Evolutionary conservation across 2,113 vertebrate genomes (phyloP).

Genomic region (Lycaon pictus): DNA sequence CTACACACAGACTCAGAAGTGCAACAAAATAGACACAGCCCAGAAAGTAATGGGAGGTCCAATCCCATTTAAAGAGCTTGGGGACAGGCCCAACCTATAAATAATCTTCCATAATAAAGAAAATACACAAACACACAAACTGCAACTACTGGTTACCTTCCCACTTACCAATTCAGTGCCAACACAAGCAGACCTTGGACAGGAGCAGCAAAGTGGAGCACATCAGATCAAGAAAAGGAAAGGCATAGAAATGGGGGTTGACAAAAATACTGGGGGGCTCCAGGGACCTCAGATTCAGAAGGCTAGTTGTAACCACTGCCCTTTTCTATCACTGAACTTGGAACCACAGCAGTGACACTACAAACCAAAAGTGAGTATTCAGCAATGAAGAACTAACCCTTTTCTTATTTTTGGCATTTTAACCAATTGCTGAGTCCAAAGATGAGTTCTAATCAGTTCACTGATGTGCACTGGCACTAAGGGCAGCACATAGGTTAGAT

Average conservation of each 20-base stretch:
- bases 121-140: background rate
- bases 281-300: background rate
- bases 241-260: background rate
- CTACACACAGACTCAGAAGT: constrained; percentile 5
- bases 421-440: constrained; percentile 26
- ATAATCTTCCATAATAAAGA: background rate
- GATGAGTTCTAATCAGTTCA: constrained; percentile 39
- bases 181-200: background rate
- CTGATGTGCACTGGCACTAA: background rate
- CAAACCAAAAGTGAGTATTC: background rate
- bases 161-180: background rate
- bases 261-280: no score
- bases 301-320: background rate
- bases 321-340: background rate
- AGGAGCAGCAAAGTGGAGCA: background rate
- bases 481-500: background rate
- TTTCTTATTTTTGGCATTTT: constrained; percentile 33
- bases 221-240: background rate
- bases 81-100: background rate
- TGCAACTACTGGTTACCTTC: background rate
- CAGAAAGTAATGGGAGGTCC: constrained; percentile 33
- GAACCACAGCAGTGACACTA: background rate
- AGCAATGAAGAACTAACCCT: background rate
- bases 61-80: constrained; percentile 28
- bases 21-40: constrained; percentile 31